Evolutionary conservation across 2,113 vertebrate genomes (phyloP).

Genomic region (Ceyx melanurus): DNA sequence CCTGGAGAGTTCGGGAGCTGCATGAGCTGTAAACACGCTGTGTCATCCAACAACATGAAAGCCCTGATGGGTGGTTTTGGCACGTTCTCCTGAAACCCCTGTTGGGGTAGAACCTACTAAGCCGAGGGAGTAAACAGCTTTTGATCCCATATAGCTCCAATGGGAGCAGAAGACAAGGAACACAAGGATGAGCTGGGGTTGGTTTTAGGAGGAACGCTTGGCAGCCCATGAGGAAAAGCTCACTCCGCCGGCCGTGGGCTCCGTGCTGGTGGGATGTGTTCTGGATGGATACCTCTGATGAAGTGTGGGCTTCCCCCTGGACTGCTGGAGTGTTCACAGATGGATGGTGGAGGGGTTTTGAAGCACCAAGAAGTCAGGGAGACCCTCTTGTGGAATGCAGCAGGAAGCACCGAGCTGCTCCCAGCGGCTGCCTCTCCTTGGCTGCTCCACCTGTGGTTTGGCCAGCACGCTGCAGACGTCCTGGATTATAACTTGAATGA

Average conservation of each 20-base stretch:
- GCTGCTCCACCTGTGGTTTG: not conserved
- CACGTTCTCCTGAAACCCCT: not conserved
- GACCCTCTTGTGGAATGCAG: not conserved
- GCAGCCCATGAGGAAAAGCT: not conserved
- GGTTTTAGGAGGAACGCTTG: not conserved
- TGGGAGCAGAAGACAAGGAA: not conserved
- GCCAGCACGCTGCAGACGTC: not conserved
- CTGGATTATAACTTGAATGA: not conserved
- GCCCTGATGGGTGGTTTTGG: not conserved
- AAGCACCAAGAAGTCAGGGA: not conserved
- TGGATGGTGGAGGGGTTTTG: not conserved
- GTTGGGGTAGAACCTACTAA: not conserved
- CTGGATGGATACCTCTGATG: not conserved
- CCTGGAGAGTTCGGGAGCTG: not conserved
- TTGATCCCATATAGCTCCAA: conserved; percentile 4
- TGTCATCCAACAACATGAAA: conserved; percentile 58
- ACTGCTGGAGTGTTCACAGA: not conserved
- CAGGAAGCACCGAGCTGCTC: not conserved
- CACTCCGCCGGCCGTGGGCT: not conserved
- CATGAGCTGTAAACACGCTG: conserved; percentile 38
- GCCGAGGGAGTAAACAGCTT: conserved; percentile 32
- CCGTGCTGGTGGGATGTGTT: not conserved
- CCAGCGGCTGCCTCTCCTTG: not conserved
- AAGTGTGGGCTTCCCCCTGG: not conserved
- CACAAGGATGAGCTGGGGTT: not conserved